phyloP scores from a whole-genome alignment of 1,140 invertebrate genomes.

The Mya arenaria region DNA sequence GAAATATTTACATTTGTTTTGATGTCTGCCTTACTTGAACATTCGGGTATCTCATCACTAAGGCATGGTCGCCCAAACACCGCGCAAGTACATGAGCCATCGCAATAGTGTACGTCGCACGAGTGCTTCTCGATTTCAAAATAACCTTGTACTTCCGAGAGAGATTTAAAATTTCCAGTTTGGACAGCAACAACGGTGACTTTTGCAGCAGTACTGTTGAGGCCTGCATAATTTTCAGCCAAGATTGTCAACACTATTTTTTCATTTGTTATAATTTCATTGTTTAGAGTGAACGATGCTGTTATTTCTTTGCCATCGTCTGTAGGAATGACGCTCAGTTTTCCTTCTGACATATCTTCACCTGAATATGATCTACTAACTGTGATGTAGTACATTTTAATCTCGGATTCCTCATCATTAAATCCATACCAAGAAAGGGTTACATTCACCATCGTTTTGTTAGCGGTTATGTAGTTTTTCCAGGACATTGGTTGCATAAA shows the following conservation, averaged over 20 bases:
- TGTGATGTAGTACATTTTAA: conserved; percentile 50
- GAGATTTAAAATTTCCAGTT: not conserved
- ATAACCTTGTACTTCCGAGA: not conserved
- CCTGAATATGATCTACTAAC: conserved; percentile 57
- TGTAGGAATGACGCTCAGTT: not conserved
- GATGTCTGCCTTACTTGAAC: not conserved
- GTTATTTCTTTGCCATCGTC: not conserved
- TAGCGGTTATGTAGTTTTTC: not conserved
- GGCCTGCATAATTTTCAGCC: conserved; percentile 29
- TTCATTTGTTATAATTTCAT: not conserved
- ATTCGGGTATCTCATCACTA: no score
- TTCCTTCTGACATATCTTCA: conserved; percentile 52
- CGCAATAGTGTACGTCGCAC: conserved; percentile 20
- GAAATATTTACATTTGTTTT: not conserved
- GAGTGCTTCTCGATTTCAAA: conserved; percentile 30
- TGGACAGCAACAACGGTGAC: conserved; percentile 6
- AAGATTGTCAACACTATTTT: conserved; percentile 19
- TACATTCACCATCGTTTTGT: not conserved
- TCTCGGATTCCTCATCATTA: conserved; percentile 58
- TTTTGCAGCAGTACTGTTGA: conserved; percentile 14
- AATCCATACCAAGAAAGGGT: conserved; percentile 59
- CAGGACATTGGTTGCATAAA: conserved; percentile 57
- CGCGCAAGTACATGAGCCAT: conserved; percentile 28
- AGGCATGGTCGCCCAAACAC: conserved; percentile 3
- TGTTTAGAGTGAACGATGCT: not conserved